Evolutionary conservation across 2,113 vertebrate species (phyloP).

Genomic region (Podarcis muralis): DNA sequence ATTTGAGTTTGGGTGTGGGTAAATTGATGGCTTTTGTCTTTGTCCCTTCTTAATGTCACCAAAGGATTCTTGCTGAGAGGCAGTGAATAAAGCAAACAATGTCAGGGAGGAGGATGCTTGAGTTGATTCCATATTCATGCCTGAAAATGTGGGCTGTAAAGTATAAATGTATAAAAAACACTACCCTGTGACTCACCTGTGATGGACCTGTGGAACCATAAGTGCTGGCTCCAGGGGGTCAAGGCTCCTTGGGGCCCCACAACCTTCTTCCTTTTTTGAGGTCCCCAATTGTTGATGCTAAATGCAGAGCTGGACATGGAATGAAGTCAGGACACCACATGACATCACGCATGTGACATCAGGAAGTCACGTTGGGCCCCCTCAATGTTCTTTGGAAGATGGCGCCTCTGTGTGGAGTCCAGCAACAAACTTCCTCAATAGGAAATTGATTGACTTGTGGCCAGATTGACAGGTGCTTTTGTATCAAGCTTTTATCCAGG

Average conservation of each 20-base stretch:
- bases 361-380: no score
- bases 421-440: neutral
- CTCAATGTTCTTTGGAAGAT: no score
- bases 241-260: no score
- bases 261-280: no score
- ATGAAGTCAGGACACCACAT: no score
- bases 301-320: no score
- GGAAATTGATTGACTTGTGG: neutral
- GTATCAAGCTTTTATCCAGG: neutral
- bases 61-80: neutral
- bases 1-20: neutral
- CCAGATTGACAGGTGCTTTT: neutral
- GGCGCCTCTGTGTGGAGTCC: neutral
- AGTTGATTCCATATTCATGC: neutral
- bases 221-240: no score
- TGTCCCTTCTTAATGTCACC: neutral
- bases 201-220: neutral
- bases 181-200: neutral
- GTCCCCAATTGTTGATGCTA: no score
- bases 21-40: neutral
- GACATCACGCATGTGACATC: no score
- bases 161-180: neutral
- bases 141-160: neutral
- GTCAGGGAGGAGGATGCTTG: neutral
- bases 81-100: neutral